Base-by-base conservation (phyloP, 2,113 vertebrate species). In the Rhegmatorhina hoffmannsi region DNA sequence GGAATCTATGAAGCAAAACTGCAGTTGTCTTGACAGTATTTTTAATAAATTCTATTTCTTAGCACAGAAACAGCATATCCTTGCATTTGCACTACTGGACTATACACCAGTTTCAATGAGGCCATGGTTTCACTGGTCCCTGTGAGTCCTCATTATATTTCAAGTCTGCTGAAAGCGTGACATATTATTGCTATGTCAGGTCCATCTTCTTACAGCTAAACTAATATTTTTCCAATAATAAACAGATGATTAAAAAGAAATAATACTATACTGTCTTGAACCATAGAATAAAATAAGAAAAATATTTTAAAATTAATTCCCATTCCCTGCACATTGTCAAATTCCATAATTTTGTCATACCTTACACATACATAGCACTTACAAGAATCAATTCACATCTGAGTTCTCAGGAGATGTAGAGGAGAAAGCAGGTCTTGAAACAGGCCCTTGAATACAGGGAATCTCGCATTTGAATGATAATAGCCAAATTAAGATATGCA, bases 331-430 rank as follows among this genome's bases (percentile, higher is more conserved):
- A 23, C 0, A 2, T 60, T 0, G 0, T 26, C n/a, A 77, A 80
- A 84, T 67, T 77, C 24, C 47, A 2, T 24, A 16, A 31, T 18
- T 84, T 49, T 77, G 50, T 63, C 44, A 9, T 15, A 78, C 5
- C 52, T 72, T 68, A 38, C 38, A 38, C 38, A 38, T 38, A 38
- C 55, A 47, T 16, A 68, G n/a, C 20, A 60, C 29, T 36, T 84
- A 74, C 1, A 13, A 38, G 50, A 92, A 13, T 28, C 40, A 53
- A 43, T 36, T 49, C 0, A 0, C 34, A 62, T 46, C 24, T 70
- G 28, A 78, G 31, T 59, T 95, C 72, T 81, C 50, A 70, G 47
- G 18, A 81, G 34, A 11, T 23, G 7, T 6, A 64, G 21, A 88
- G 14, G 10, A 92, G 49, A 78, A 87, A 79, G 21, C 59, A 75